Base-by-base conservation (phyloP, 2,888 invertebrate species). In the Oligia fasciuncula region DNA sequence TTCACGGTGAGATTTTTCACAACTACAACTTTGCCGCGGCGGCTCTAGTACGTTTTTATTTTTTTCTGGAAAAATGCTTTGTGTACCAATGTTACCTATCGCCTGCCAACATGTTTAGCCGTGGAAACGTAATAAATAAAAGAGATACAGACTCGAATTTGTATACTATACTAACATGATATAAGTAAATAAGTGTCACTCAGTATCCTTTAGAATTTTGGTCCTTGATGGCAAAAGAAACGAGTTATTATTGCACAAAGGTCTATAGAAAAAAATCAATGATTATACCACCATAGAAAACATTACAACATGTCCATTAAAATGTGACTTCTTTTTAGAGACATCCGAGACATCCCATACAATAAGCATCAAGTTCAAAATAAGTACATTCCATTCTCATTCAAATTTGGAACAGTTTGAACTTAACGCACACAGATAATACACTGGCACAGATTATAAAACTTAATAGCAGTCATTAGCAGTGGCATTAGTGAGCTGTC, bases 391-490 rank as follows among this genome's bases (percentile, higher is more conserved):
- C 60, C 35, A 74, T 77, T 86, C 57, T 57, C 43, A 83, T 83
- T 75, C 40, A 75, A 86, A 84, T 83, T 74, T 75, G 35, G 65
- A 54, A 62, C 80, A 75, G 69, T 65, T 79, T 29, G 13, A 65
- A 75, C 49, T 49, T 49, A 67, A 79, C 74, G 63, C 69, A 29
- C 43, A 73, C 60, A 76, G 84, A 79, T 75, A 83, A 67, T 63
- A 77, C 14, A 35, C 51, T n/a, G 60, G 67, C 67, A 86, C 60
- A 84, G 84, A 84, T 84, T 73, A 79, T 70, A 83, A 67, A 87
- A 71, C 19, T 46, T 73, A 85, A 86, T 86, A 66, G 68, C 78
- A 74, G 84, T 71, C 73, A 79, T 84, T 84, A 87, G 57, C 62
- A 60, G 57, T 74, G 63, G 65, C 65, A 40, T 73, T 76, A 72